Percentiles rank a stretch among this genome's conserved stretches.
These are phyloP conservation scores for Trachelus tabidus DNA, from an alignment of 2,888 invertebrate genomes.

Conservation along the genomic window DNA sequence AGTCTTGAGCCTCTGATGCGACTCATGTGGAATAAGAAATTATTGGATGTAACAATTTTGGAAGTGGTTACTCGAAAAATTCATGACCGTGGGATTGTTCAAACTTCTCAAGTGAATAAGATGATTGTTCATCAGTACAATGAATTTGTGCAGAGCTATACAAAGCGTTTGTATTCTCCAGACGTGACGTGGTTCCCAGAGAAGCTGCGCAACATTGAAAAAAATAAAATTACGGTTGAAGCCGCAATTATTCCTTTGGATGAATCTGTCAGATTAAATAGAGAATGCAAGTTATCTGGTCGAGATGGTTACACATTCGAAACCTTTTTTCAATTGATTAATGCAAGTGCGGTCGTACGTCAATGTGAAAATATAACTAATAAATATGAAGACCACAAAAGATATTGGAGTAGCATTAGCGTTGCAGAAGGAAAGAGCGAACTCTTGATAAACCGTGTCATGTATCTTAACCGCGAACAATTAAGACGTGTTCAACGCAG, in stretches of 20 bases:
- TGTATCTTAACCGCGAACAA: slow-evolving; percentile 13
- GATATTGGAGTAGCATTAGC: no score
- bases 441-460: neutral
- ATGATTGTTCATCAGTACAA: slow-evolving; percentile 29
- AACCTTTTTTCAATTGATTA: neutral
- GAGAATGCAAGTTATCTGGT: no score
- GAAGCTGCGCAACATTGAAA: slow-evolving; percentile 33
- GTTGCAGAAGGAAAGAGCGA: no score
- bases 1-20: slow-evolving; percentile 19
- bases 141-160: slow-evolving; percentile 23
- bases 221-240: slow-evolving; percentile 25
- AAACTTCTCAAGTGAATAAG: neutral
- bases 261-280: no score
- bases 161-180: slow-evolving; percentile 10
- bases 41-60: slow-evolving; percentile 29
- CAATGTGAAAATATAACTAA: slow-evolving; percentile 15
- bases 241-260: no score
- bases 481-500: slow-evolving; percentile 16
- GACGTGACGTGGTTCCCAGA: slow-evolving; percentile 31
- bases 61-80: slow-evolving; percentile 12
- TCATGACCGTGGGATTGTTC: neutral
- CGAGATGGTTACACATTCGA: slow-evolving; percentile 12
- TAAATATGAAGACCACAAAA: fast-evolving
- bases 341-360: slow-evolving; percentile 30
- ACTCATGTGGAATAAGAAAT: slow-evolving; percentile 26